Evolutionary conservation across 2,888 invertebrate genomes (phyloP), one percentile per base, ranked within the genome.

Genomic region (Lasioglossum marginatum): DNA sequence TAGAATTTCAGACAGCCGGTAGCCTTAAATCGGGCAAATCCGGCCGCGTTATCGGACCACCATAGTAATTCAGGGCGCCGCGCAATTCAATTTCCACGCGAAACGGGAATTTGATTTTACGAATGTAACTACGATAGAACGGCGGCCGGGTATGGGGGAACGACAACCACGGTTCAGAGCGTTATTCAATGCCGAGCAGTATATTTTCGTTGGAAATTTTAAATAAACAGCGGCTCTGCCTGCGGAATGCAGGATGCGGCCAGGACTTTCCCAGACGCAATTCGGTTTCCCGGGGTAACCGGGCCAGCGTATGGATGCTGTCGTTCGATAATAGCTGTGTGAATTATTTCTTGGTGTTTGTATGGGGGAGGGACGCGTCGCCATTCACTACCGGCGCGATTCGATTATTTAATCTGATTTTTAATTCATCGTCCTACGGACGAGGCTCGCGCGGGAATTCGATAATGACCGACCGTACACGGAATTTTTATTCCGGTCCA

Each of bases 251-350:
- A 37, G 45, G 4, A 63, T 31, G 31, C n/a, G 52, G 48, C 48
- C 14, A 83, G 37, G 40, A 80, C 45, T 79, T 82, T 77, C 57
- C 48, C n/a, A 66, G 48, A 72, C 66, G 60, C 84, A 79, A 87
- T 89, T 83, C 79, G 88, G 87, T 88, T 87, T 83, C 76, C 79
- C 52, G 66, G 74, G 70, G 74, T 79, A 83, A 89, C 16, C 79
- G 70, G 57, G 45, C 77, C 74, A 78, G 45, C 31, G 23, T 66
- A 70, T 83, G 77, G 63, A 63, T 45, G 86, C 75, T 66, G 43
- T 70, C 68, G 79, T 66, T 78, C 76, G 57, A 79, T 81, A 83
- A 83, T 84, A 87, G 72, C 60, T 63, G 68, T 71, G 78, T 84
- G 77, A 81, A 87, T 89, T 89, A 87, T 89, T 87, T 82, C 79